phyloP scores from a whole-genome alignment of 1,140 invertebrate genomes.

The Coelopa frigida region DNA sequence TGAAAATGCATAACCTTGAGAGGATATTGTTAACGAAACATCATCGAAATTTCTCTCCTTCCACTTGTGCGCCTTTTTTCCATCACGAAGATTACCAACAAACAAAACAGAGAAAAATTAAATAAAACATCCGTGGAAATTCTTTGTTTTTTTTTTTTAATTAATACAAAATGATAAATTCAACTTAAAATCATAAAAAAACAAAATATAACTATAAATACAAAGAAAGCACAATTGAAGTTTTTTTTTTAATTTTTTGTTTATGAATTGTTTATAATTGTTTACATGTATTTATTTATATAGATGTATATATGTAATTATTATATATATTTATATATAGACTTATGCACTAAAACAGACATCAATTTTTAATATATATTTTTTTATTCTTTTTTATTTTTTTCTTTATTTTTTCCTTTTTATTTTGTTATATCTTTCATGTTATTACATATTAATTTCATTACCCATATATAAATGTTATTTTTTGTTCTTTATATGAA shows the following conservation, averaged over 20 bases:
- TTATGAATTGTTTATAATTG: slow-evolving; percentile 6
- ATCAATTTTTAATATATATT: slow-evolving; percentile 9
- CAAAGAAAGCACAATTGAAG: neutral
- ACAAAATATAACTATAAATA: neutral
- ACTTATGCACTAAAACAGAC: slow-evolving; percentile 11
- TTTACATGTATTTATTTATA: neutral
- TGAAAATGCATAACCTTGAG: too few species aligned
- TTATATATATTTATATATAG: slow-evolving; percentile 4
- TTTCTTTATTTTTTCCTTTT: slow-evolving; percentile 6
- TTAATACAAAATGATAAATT: neutral
- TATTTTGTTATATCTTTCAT: slow-evolving; percentile 5
- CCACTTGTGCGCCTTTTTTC: too few species aligned
- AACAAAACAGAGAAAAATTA: too few species aligned
- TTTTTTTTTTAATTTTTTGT: slow-evolving; percentile 12
- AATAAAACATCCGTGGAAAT: too few species aligned
- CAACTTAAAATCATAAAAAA: neutral
- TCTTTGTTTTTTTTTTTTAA: too few species aligned
- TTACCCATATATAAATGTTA: neutral
- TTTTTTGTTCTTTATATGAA: slow-evolving; percentile 8
- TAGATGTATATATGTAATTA: slow-evolving; percentile 1
- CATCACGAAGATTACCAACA: too few species aligned
- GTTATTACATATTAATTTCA: slow-evolving; percentile 2
- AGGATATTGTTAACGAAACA: too few species aligned
- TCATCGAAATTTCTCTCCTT: too few species aligned
- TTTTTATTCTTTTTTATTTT: slow-evolving; percentile 5